These are phyloP conservation scores for Nipponia nippon DNA, from an alignment of 2,113 vertebrate species.

Conservation along the genomic window DNA sequence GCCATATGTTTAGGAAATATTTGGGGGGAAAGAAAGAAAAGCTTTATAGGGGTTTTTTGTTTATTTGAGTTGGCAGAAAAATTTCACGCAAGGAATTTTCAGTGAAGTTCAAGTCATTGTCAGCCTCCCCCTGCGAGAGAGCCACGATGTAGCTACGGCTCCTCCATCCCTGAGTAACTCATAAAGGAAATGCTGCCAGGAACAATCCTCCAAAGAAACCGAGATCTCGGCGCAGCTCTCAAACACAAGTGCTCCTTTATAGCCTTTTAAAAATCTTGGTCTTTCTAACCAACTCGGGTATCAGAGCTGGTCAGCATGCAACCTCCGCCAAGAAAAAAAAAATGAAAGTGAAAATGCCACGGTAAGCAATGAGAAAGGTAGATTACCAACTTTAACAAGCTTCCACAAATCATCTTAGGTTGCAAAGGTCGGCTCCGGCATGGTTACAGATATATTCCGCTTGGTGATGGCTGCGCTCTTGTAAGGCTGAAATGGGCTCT, in stretches of 20 bases:
- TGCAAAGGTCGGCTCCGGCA: neutral
- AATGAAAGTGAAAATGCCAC: neutral
- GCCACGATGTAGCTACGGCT: neutral
- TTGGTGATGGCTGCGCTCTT: neutral
- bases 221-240: rapidly evolving
- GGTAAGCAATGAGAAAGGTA: neutral
- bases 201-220: neutral
- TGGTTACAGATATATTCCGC: neutral
- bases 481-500: neutral
- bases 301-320: neutral
- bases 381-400: neutral
- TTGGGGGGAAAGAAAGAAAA: rapidly evolving
- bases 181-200: neutral
- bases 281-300: neutral
- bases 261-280: neutral
- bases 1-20: neutral
- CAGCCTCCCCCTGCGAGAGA: neutral
- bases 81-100: rapidly evolving
- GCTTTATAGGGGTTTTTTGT: neutral
- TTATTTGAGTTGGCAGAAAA: neutral
- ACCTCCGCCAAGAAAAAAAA: neutral
- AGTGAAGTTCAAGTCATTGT: too few relatives aligned
- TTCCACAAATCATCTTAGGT: neutral
- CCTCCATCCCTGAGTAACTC: neutral
- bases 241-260: rapidly evolving